Evolutionary conservation across 2,888 invertebrate species (phyloP).

Genomic region (Drosophila flavopinicola): DNA sequence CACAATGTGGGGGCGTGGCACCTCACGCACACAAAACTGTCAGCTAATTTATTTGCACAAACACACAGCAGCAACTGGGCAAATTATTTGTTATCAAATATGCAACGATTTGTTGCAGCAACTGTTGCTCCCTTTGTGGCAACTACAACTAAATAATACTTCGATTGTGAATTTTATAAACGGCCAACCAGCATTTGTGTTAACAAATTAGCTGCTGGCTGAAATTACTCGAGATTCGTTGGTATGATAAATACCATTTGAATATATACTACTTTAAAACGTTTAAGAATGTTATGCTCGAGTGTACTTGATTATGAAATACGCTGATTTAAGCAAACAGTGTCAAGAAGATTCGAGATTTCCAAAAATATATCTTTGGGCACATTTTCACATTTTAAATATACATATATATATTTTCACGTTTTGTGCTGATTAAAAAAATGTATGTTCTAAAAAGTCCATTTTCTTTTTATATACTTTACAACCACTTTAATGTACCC

Average conservation of each 20-base stretch:
- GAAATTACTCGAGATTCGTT: not conserved
- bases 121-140: conserved; percentile 3
- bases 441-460: no score
- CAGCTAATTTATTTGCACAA: conserved; percentile 71
- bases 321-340: not conserved
- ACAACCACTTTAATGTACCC: no score
- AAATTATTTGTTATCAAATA: conserved; percentile 78
- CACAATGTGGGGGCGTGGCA: conserved; percentile 14
- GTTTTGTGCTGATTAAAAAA: no score
- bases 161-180: no score
- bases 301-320: not conserved
- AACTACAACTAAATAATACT: conserved; percentile 35
- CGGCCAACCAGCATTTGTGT: conserved; percentile 12
- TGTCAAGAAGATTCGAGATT: no score
- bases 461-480: no score
- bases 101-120: conserved; percentile 39
- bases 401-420: no score
- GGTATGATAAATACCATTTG: not conserved
- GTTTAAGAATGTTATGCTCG: not conserved
- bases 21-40: conserved; percentile 1
- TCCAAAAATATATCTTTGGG: no score
- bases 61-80: conserved; percentile 53
- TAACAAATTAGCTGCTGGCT: conserved; percentile 19
- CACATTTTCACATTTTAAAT: no score
- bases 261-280: no score